Evolutionary conservation across 2,797 vertebrate species (phyloP).

Genomic region (Paguma larvata): DNA sequence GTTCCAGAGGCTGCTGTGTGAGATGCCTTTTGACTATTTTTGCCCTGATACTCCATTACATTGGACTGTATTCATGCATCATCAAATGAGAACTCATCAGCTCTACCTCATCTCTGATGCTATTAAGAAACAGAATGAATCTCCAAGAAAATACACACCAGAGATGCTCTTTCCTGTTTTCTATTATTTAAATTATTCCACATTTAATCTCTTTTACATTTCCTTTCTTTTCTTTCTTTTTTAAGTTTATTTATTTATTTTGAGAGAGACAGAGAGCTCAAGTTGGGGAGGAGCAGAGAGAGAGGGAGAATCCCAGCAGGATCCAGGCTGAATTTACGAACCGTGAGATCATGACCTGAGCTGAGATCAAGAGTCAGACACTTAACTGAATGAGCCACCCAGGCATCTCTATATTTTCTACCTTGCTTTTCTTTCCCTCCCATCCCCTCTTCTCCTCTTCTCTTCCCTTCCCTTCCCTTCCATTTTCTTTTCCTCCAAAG

Average conservation of each 20-base stretch:
- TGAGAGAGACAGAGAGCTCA: no score
- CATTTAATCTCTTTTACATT: neutral
- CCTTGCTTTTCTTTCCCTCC: no score
- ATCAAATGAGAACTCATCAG: neutral
- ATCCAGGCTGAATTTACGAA: no score
- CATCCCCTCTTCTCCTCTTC: no score
- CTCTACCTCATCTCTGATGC: neutral
- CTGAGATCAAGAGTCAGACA: no score
- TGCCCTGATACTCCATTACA: neutral
- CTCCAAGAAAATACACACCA: neutral
- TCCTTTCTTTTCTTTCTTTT: neutral
- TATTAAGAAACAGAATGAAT: neutral
- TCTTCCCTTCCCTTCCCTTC: neutral
- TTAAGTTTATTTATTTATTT: no score
- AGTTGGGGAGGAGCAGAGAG: no score
- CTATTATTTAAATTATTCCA: neutral
- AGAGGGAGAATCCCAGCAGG: no score
- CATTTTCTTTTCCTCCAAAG: neutral
- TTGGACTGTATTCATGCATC: neutral
- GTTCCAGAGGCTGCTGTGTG: neutral
- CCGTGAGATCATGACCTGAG: no score
- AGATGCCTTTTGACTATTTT: neutral
- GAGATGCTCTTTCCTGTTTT: neutral
- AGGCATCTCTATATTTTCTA: neutral
- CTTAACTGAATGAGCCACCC: no score